A percentile compares a stretch with the other conserved stretches of the same genome.
phyloP scores from a whole-genome alignment of 2,888 invertebrate genomes.

The Spilosoma lubricipeda region DNA sequence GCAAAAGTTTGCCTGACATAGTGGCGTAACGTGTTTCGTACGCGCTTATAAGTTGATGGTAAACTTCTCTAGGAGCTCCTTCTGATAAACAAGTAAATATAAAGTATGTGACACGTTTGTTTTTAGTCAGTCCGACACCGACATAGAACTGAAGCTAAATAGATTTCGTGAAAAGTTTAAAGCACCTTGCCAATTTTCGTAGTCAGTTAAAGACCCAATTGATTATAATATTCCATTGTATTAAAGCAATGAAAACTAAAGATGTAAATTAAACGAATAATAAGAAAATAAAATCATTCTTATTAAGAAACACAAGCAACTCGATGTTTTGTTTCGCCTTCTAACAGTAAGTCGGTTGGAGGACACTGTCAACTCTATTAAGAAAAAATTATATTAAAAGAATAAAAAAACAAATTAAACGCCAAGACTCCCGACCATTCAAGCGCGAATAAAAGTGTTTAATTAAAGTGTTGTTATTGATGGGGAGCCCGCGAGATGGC shows the following conservation, averaged over 20 bases:
- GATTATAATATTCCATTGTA: slow-evolving; percentile 31
- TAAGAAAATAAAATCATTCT: slow-evolving; percentile 40
- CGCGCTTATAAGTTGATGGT: not conserved
- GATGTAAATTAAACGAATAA: slow-evolving; percentile 43
- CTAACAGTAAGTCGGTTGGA: slow-evolving; percentile 53
- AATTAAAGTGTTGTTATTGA: slow-evolving; percentile 86
- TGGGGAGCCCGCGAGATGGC: slow-evolving; percentile 84
- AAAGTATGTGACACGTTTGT: too few relatives aligned
- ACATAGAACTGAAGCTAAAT: too few relatives aligned
- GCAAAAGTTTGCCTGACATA: not conserved
- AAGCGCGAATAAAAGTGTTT: slow-evolving; percentile 83
- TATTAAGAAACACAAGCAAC: slow-evolving; percentile 42
- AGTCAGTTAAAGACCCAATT: not conserved
- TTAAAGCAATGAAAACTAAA: slow-evolving; percentile 32
- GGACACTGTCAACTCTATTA: slow-evolving; percentile 65
- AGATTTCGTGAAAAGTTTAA: too few relatives aligned
- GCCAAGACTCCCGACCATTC: slow-evolving; percentile 72
- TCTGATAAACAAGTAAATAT: too few relatives aligned
- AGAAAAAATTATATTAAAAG: slow-evolving; percentile 60
- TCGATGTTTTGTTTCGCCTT: slow-evolving; percentile 62
- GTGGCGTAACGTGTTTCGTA: not conserved
- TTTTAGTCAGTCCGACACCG: too few relatives aligned
- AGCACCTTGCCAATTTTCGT: too few relatives aligned
- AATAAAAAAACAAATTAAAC: slow-evolving; percentile 78
- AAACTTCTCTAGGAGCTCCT: too few relatives aligned